Evolutionary conservation across 35 echinoderm and acorn worm genomes (phyloP).

Genomic region (Strongylocentrotus purpuratus): DNA sequence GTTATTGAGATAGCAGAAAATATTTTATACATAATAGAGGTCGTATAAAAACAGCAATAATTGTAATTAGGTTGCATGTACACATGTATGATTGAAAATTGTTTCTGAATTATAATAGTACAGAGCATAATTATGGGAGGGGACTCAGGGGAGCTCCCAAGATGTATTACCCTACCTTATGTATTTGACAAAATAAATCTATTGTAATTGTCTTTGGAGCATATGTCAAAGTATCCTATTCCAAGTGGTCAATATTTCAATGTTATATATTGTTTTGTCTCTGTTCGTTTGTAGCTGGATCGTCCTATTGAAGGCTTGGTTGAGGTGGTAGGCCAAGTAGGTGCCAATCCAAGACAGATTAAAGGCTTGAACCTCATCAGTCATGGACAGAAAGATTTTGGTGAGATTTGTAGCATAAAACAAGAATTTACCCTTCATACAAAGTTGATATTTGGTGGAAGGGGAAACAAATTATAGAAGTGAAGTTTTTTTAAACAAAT

Average conservation of each 20-base stretch:
- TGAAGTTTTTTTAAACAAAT: no score
- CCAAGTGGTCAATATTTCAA: background rate
- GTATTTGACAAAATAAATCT: background rate
- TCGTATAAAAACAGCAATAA: background rate
- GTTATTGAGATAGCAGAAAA: background rate
- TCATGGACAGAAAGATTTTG: constrained; percentile 41
- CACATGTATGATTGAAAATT: background rate
- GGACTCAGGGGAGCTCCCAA: no score
- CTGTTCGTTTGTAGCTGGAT: background rate
- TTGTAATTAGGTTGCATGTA: background rate
- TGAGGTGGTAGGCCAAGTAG: constrained; percentile 35
- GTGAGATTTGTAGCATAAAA: background rate
- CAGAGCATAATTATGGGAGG: no score
- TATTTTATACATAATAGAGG: background rate
- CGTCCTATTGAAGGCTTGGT: constrained; percentile 37
- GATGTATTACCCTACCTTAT: background rate
- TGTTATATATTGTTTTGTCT: background rate
- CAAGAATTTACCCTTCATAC: background rate
- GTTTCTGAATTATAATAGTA: no score
- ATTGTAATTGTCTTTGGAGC: background rate
- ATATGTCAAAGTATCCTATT: background rate
- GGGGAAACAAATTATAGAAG: no score
- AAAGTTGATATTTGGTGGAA: background rate
- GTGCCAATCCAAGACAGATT: constrained; percentile 31
- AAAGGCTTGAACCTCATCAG: constrained; percentile 36